Percentiles rank a stretch among this genome's conserved stretches.
phyloP scores from a whole-genome alignment of 1,140 invertebrate species.

The Sitobion miscanthi region DNA sequence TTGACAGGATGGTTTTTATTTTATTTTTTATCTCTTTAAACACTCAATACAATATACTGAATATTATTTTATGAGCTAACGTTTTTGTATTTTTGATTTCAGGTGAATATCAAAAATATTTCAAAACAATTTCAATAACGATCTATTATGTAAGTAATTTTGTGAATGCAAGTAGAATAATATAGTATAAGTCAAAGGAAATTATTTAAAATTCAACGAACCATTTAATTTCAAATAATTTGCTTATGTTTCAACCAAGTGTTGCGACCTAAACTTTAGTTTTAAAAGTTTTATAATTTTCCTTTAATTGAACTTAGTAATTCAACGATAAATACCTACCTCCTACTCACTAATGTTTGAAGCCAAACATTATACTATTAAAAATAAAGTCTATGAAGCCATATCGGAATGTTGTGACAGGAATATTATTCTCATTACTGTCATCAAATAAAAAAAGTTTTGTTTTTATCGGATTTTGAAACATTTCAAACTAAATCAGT shows the following conservation, averaged over 20 bases:
- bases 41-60: neutral
- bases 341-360: neutral
- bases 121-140: neutral
- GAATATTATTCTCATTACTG: neutral
- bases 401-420: too few species aligned
- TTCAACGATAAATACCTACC: neutral
- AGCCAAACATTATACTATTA: neutral
- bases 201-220: too few species aligned
- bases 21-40: neutral
- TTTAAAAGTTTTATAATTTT: neutral
- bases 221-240: neutral
- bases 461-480: neutral
- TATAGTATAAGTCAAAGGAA: too few species aligned
- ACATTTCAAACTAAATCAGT: neutral
- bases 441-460: neutral
- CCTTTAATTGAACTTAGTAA: neutral
- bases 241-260: neutral
- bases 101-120: neutral
- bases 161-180: neutral
- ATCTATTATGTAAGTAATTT: neutral
- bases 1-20: neutral
- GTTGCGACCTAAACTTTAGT: neutral
- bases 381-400: too few species aligned
- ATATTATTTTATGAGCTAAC: neutral
- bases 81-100: neutral